Evolutionary conservation across 2,888 invertebrate species (phyloP).

Genomic region (Drosophila putrida): DNA sequence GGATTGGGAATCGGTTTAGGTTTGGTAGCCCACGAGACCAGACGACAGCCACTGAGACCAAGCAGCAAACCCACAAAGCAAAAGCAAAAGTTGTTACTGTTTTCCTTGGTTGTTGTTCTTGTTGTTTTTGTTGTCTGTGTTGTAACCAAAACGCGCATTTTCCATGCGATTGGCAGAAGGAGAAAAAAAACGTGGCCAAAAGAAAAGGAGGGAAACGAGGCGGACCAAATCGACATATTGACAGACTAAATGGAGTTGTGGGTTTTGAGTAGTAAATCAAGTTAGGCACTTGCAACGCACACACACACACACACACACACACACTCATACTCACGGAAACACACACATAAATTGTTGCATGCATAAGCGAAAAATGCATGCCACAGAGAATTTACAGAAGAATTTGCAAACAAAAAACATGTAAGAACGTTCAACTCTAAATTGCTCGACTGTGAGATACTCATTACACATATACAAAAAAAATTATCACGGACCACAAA

Average conservation of each 20-base stretch:
- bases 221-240: constrained; percentile 79
- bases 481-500: no score
- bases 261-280: constrained; percentile 82
- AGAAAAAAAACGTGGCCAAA: constrained; percentile 29
- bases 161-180: constrained; percentile 65
- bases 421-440: background rate
- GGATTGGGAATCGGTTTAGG: constrained; percentile 13
- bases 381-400: constrained; percentile 64
- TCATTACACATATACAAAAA: background rate
- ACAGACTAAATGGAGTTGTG: constrained; percentile 81
- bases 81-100: constrained; percentile 70
- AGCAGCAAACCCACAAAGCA: constrained; percentile 50
- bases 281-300: constrained; percentile 67
- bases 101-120: constrained; percentile 47
- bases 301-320: constrained; percentile 41
- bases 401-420: constrained; percentile 24
- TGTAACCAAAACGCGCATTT: constrained; percentile 78
- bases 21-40: constrained; percentile 40
- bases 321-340: constrained; percentile 39
- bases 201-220: constrained; percentile 47
- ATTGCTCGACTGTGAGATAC: background rate
- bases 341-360: constrained; percentile 49
- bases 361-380: constrained; percentile 69
- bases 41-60: constrained; percentile 42
- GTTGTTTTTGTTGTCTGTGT: constrained; percentile 42